Percentiles rank a stretch among this genome's conserved stretches.
Evolutionary conservation across 2,888 invertebrate species (phyloP).

Genomic region (Azorinus chamasolen): DNA sequence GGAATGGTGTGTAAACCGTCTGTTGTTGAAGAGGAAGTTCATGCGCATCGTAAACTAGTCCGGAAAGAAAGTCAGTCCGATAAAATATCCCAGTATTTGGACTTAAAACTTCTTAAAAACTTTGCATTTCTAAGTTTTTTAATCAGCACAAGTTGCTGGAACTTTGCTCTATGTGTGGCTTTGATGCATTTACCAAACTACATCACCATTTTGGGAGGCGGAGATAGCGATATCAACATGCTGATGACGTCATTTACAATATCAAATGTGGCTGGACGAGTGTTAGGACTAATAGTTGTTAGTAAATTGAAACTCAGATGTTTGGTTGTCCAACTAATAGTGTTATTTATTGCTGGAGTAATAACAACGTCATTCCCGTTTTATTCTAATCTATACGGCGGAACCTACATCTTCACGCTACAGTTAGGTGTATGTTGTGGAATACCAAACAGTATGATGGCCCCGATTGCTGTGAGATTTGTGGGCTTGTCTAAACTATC

Average conservation of each 20-base stretch:
- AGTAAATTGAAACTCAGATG: background rate
- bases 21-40: too few relatives aligned
- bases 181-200: background rate
- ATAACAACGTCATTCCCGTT: background rate
- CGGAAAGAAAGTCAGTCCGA: too few relatives aligned
- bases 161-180: background rate
- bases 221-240: background rate
- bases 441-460: slow-evolving; percentile 1
- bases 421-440: background rate
- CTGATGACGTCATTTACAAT: background rate
- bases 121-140: too few relatives aligned
- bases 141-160: too few relatives aligned
- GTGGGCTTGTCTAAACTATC: background rate
- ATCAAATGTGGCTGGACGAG: background rate
- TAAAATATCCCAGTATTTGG: too few relatives aligned
- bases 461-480: background rate
- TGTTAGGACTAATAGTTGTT: background rate
- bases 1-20: slow-evolving; percentile 58
- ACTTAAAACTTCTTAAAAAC: too few relatives aligned
- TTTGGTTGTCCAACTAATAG: background rate
- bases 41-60: too few relatives aligned
- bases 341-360: background rate
- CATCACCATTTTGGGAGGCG: background rate
- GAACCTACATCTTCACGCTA: background rate
- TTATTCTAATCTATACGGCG: background rate